Base-by-base conservation (phyloP, 2,113 vertebrate species). In the Centrocercus urophasianus region DNA sequence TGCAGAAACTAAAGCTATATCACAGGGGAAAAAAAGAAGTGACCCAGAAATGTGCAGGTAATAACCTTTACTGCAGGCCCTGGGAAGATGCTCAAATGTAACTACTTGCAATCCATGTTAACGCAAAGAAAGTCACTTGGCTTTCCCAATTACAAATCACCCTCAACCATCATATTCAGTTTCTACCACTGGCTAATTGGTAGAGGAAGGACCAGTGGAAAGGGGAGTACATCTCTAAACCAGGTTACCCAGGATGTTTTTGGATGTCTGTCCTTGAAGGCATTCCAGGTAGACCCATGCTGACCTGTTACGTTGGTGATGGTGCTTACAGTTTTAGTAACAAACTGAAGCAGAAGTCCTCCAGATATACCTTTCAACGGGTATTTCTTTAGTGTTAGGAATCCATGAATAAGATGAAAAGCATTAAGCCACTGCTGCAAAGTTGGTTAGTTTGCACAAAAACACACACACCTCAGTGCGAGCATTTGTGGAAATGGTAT, bases 391-490 rank as follows among this genome's bases (percentile, higher is more conserved):
- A 45, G 14, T 57, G 20, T 16, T 25, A 15, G 16, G 20, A 45
- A 48, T 40, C 25, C 57, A 8, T 0, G 0, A 34, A 81, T 52
- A 20, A 63, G 19, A 47, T 56, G 7, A 34, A 74, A 77, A 65
- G 14, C 0, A 3, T 34, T 2, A 40, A 47, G 69, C 36, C 10
- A 5, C 66, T 28, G 4, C 19, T 18, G 24, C 3, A 72, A 78
- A 63, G 4, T 5, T 63, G 6, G 3, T 47, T 6, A 76, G 32
- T 71, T 9, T 11, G 11, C 10, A 11, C 65, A 38, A 70, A 74
- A 54, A 9, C 3, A 10, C 5, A 10, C 3, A 11, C 3, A 0
- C 27, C 16, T 10, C 27, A 16, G 3, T 8, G 7, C 47, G 2
- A 27, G 3, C 13, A 42, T 40, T 32, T 45, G 12, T 38, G 32